Evolutionary conservation across 1,140 invertebrate species (phyloP).

Genomic region (Oncopeltus fasciatus): DNA sequence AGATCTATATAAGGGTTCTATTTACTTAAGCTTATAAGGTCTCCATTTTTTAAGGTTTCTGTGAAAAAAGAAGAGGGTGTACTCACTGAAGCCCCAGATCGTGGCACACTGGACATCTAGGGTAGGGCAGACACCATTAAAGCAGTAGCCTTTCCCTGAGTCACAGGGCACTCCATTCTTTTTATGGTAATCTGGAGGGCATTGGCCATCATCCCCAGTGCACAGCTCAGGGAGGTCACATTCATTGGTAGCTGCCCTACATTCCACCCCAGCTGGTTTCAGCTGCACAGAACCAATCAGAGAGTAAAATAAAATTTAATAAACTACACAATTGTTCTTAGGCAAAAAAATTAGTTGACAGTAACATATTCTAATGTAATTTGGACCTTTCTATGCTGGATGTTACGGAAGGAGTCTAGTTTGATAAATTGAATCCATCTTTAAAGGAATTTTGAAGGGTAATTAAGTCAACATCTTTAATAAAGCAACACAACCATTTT

Average conservation of each 20-base stretch:
- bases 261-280: conserved; percentile 55
- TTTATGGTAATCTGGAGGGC: conserved; percentile 73
- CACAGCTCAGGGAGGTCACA: conserved; percentile 91
- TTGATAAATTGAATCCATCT: too few species aligned
- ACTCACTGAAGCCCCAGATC: conserved; percentile 69
- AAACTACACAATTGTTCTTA: too few species aligned
- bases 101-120: conserved; percentile 70
- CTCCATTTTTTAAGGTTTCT: too few species aligned
- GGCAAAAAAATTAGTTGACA: too few species aligned
- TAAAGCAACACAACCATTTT: too few species aligned
- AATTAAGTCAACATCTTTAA: too few species aligned
- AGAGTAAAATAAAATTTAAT: neutral
- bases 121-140: conserved; percentile 80
- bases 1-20: too few species aligned
- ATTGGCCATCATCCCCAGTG: conserved; percentile 68
- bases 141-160: conserved; percentile 57
- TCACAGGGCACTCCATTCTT: conserved; percentile 80
- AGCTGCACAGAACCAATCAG: conserved; percentile 40
- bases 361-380: too few species aligned
- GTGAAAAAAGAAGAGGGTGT: neutral
- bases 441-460: too few species aligned
- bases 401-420: too few species aligned
- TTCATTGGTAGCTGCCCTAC: conserved; percentile 71
- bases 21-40: too few species aligned
- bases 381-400: too few species aligned